A percentile compares a stretch with the other conserved stretches of the same genome.
Evolutionary conservation across 2,888 invertebrate species (phyloP).

Genomic region (Augiades crinisus): DNA sequence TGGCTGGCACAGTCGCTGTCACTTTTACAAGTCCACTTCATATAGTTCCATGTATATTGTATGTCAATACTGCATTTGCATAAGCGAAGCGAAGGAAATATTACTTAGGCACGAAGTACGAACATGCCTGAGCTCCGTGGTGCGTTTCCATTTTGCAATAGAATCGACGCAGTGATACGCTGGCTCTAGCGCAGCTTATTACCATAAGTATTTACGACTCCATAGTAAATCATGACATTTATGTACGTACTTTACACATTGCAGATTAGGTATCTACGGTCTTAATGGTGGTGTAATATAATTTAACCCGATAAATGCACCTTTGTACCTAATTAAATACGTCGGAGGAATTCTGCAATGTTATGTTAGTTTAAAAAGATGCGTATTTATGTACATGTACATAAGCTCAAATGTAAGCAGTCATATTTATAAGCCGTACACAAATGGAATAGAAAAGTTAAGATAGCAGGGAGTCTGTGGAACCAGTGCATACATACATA

Average conservation of each 20-base stretch:
- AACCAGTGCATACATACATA: no score
- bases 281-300: conserved; percentile 46
- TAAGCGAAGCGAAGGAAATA: conserved; percentile 61
- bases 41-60: conserved; percentile 68
- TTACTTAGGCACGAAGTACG: conserved; percentile 52
- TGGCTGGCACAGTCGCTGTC: conserved; percentile 49
- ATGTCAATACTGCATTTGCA: conserved; percentile 68
- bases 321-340: conserved; percentile 9
- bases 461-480: no score
- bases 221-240: conserved; percentile 68
- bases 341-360: conserved; percentile 11
- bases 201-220: conserved; percentile 67
- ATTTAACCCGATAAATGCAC: conserved; percentile 29
- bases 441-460: no score
- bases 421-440: no score
- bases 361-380: not conserved
- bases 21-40: conserved; percentile 63
- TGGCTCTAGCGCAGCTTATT: conserved; percentile 55
- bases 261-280: conserved; percentile 52
- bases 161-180: conserved; percentile 58
- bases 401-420: no score
- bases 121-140: conserved; percentile 44
- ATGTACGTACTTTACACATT: conserved; percentile 56
- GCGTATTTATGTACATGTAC: no score
- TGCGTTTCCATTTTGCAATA: conserved; percentile 71